Percentiles rank a stretch among this genome's conserved stretches.
Evolutionary conservation across 2,113 vertebrate genomes (phyloP).

Genomic region (Pycnonotus jocosus): DNA sequence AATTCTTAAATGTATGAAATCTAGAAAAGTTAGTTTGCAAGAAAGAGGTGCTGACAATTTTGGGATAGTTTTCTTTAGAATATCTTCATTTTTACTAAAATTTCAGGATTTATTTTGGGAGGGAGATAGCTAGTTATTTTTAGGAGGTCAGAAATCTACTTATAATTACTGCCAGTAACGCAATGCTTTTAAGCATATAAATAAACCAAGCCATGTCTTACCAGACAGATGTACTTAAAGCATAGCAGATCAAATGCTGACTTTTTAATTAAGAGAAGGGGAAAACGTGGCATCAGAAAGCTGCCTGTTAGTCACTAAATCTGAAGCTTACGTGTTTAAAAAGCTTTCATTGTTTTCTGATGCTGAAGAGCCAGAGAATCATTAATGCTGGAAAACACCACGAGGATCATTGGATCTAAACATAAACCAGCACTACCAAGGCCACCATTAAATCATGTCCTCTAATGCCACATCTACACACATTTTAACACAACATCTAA

Average conservation of each 20-base stretch:
- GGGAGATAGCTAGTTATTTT: neutral
- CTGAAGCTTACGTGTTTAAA: neutral
- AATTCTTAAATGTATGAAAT: neutral
- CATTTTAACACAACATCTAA: neutral
- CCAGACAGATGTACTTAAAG: neutral
- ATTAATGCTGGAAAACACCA: neutral
- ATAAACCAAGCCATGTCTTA: neutral
- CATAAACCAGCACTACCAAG: neutral
- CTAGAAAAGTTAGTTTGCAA: neutral
- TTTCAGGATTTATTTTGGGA: neutral
- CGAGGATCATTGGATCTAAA: neutral
- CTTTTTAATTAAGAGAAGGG: neutral
- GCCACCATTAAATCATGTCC: neutral
- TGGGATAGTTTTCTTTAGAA: fast-evolving
- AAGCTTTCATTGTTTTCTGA: neutral
- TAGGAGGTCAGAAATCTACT: neutral
- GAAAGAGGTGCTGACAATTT: neutral
- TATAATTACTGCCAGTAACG: neutral
- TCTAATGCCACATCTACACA: neutral
- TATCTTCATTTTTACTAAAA: neutral
- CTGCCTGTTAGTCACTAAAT: neutral
- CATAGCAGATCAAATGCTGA: neutral
- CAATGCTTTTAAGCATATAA: neutral
- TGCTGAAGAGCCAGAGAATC: neutral
- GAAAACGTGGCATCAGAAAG: neutral